These are phyloP conservation scores for Eristalinus sepulchralis DNA, from an alignment of 2,888 invertebrate species.

Conservation along the genomic window DNA sequence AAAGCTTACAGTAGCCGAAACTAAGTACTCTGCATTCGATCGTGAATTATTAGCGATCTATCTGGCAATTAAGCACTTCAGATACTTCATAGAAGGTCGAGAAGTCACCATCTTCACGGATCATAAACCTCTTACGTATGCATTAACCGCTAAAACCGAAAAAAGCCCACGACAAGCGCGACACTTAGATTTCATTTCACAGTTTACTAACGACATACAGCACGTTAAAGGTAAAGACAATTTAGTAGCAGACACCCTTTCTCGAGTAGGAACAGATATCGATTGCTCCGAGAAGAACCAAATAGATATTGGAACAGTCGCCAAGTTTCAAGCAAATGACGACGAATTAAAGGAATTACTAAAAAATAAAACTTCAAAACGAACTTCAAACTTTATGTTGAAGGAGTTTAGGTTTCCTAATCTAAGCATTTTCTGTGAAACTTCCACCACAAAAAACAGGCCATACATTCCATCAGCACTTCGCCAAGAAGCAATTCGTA, in stretches of 20 bases:
- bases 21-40: slow-evolving; percentile 73
- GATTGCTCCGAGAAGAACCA: no score
- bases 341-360: background rate
- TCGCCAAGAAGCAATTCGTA: background rate
- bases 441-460: slow-evolving; percentile 2
- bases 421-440: background rate
- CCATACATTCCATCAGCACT: no score
- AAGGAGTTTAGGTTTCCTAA: background rate
- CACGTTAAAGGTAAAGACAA: background rate
- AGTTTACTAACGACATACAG: background rate
- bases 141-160: slow-evolving; percentile 1
- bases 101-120: background rate
- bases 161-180: slow-evolving; percentile 1
- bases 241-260: background rate
- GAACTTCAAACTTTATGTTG: background rate
- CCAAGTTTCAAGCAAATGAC: background rate
- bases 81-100: slow-evolving; percentile 32
- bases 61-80: no score
- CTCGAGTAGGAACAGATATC: background rate
- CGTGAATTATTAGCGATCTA: slow-evolving; percentile 73
- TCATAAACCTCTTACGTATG: slow-evolving; percentile 5
- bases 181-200: background rate
- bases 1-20: slow-evolving; percentile 72
- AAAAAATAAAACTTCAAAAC: no score
- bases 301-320: background rate